Base-by-base conservation (phyloP, 1,140 invertebrate genomes). In the Caenorhabditis inopinata region DNA sequence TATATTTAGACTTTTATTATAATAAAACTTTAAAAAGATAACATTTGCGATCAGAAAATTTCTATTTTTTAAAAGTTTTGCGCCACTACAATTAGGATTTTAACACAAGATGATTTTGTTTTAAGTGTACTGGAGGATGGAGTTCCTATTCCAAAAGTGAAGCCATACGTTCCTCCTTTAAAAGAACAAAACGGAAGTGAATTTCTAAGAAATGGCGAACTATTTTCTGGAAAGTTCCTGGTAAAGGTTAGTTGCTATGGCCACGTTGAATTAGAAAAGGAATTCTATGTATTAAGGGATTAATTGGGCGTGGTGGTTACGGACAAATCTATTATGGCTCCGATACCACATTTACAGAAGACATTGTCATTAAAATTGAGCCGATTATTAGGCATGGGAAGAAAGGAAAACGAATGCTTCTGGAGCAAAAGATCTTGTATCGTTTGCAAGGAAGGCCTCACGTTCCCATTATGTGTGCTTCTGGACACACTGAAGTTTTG, bases 281-380 rank as follows among this genome's bases (percentile, higher is more conserved):
- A n/a, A n/a, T n/a, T n/a, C n/a, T n/a, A n/a, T n/a, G n/a, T n/a
- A 16, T 38, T 42, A 21, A 85, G 74, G 93, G 93, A 85, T 96
- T 97, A 90, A 96, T 97, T 86, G 96, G 96, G 23, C 95, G 96
- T 58, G 97, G 97, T 74, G 97, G 97, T 9, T 99, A 98, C 90
- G 97, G 97, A n/a, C 96, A 99, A 90, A 99, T 99, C 84, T 99
- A 98, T 90, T 96, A 98, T 90, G 96, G 95, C 9, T 90, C 95
- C 85, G 97, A 99, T 91, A 90, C 96, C 82, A 74, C 49, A 21
- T 32, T 47, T 21, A 42, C 48, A 14, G 96, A 98, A 89, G 92
- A 94, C 87, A 96, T 98, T 16, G 97, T 97, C 0, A 91, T 99
- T 12, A 99, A 99, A 90, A 93, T 98, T 62, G 97, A 99, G 90